Base-by-base conservation (phyloP, 2,888 invertebrate genomes). In the Cataglyphis altisquamis region DNA sequence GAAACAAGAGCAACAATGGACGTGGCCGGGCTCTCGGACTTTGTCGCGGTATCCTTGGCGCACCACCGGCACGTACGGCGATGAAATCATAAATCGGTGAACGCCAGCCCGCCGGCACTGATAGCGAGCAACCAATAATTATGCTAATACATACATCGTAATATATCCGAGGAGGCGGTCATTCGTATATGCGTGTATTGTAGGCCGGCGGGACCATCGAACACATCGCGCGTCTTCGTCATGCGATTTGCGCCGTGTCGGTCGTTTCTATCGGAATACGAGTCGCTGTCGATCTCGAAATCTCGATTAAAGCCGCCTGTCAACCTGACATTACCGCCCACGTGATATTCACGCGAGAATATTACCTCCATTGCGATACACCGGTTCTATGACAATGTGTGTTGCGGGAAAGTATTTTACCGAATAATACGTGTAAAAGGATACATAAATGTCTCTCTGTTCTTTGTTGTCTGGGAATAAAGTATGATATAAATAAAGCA, bases 61-160 rank as follows among this genome's bases (percentile, higher is more conserved):
- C 90, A 86, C 52, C 52, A 52, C n/a, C 90, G 89, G 90, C 89
- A 83, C 88, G 87, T 87, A 91, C 90, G 90, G 92, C 93, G 92
- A 93, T 93, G 93, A 93, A 93, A 93, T 93, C 93, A 93, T 93
- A 93, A 93, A 93, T 93, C 92, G 93, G 92, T 87, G 91, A 91
- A 93, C 91, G 91, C 90, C 89, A 89, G 91, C 92, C 93, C 93
- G 91, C 93, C 91, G 93, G 93, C 93, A 91, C 92, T 93, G 93
- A 93, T 93, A 93, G 93, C 90, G 90, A 91, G 88, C 92, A 93
- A 93, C 93, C 93, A 93, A 92, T 93, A 93, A 93, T 93, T 93
- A 93, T 93, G 93, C 92, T 93, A 93, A 93, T 93, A 92, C 92
- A 91, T 91, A 91, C 91, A 92, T 90, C 90, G 93, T 92, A 93